Conservation (phyloP, 2,797 vertebrate genomes). For the Rachycentron canadum region DNA sequence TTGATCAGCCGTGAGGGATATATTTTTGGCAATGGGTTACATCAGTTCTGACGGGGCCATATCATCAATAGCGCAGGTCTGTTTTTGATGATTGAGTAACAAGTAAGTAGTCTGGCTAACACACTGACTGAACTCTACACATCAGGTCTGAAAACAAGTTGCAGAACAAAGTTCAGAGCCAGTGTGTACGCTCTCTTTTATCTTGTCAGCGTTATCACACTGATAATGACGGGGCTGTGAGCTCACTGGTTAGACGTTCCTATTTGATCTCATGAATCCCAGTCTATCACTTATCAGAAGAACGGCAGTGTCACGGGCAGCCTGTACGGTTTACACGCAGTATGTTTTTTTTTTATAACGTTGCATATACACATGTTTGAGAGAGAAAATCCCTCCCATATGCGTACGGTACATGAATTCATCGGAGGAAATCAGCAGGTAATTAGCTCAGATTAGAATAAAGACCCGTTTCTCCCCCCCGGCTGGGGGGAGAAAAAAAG, state of each 20-base stretch:
- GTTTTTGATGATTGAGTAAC: constrained; percentile 57
- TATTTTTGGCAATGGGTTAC: constrained; percentile 55
- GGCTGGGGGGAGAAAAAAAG: too few species aligned
- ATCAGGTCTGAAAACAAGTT: constrained; percentile 31
- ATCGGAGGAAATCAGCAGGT: neutral
- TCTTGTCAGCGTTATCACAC: constrained; percentile 56
- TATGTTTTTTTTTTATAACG: too few species aligned
- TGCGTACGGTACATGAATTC: neutral
- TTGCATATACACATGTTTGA: too few species aligned
- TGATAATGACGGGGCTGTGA: constrained; percentile 52
- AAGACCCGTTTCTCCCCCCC: too few species aligned
- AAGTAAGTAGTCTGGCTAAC: constrained; percentile 52
- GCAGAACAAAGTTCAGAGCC: constrained; percentile 58
- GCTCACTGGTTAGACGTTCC: constrained; percentile 43
- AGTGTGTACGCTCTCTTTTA: constrained; percentile 56
- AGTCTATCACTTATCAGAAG: constrained; percentile 38
- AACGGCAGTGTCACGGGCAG: constrained; percentile 7
- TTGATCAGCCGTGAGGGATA: constrained; percentile 57
- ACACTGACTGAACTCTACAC: constrained; percentile 39
- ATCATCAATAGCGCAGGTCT: constrained; percentile 51
- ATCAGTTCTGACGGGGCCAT: constrained; percentile 56
- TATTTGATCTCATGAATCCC: constrained; percentile 59
- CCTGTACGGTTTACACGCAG: constrained; percentile 11
- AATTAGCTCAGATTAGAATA: neutral
- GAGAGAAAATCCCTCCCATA: neutral